Evolutionary conservation across 1,140 invertebrate species (phyloP).

Genomic region (Heterodera carotae): DNA sequence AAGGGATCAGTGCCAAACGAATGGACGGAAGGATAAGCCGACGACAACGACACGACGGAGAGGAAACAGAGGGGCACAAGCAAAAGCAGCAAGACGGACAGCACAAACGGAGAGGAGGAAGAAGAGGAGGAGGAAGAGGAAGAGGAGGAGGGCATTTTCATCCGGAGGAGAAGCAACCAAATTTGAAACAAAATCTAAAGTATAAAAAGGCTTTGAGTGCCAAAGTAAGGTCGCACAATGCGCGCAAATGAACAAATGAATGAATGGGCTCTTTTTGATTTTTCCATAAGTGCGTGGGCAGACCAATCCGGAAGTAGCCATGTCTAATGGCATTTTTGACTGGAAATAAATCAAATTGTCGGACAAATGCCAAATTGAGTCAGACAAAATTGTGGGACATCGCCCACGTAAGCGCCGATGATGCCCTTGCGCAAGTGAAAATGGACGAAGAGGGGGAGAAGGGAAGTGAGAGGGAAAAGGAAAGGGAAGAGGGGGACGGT

Average conservation of each 20-base stretch:
- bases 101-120: not conserved
- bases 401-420: not conserved
- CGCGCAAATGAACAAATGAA: not conserved
- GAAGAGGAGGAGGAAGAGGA: not conserved
- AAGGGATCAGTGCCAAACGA: not conserved
- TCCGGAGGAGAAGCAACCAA: not conserved
- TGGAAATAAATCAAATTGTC: not conserved
- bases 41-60: not conserved
- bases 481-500: too few species aligned
- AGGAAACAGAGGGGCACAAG: not conserved
- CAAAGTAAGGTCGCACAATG: too few species aligned
- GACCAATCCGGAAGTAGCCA: too few species aligned
- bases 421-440: not conserved
- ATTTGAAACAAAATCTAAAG: not conserved
- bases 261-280: not conserved
- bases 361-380: not conserved
- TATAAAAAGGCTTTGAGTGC: not conserved
- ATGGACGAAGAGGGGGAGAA: too few species aligned
- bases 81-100: not conserved
- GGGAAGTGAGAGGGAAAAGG: too few species aligned
- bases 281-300: too few species aligned
- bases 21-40: not conserved
- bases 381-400: too few species aligned
- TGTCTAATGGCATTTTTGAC: too few species aligned
- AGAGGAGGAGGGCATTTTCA: not conserved